Base-by-base conservation (phyloP, 1,140 invertebrate species). In the Aphelinus atriplicis region DNA sequence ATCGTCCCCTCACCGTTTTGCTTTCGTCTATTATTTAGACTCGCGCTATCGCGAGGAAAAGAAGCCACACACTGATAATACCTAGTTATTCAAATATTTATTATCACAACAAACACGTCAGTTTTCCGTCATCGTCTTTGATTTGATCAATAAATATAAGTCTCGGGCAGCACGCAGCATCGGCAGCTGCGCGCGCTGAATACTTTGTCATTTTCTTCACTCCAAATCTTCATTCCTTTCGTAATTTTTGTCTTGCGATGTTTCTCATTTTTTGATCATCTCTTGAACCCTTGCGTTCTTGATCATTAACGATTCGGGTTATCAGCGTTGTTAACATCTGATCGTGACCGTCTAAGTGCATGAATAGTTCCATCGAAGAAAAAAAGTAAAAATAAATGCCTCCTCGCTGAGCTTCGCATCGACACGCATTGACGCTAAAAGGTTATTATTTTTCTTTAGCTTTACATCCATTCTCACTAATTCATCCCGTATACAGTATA, bases 101-200 rank as follows among this genome's bases (percentile, higher is more conserved):
- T 84, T 85, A 87, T 87, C 85, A 87, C 85, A 87, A 87, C 82
- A 85, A 87, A 85, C 26, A 26, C 80, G 84, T 85, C 81, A 82
- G 83, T 79, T 78, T 78, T 76, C 81, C 75, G 65, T 81, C 77
- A 79, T 81, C 78, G 74, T 84, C 82, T 86, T 86, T 85, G 84
- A 84, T 85, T 86, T 81, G 77, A 82, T 86, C 77, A 80, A 82
- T 84, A 82, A 85, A 83, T 81, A 81, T 83, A 84, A 84, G 78
- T 81, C 78, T 75, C 73, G 42, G 53, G 72, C 26, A 47, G 42
- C 47, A 26, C 57, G 72, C 48, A 66, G 48, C 42, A 5, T 48
- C 45, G 55, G 2, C 26, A 79, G 42, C 61, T 53, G 73, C 73
- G 48, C 76, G 75, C 79, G 77, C 77, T 77, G 78, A 80, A 81